Evolutionary conservation across 1,140 invertebrate species (phyloP), one percentile per base, ranked within the genome.

Genomic region (Leptopilina boulardi): DNA sequence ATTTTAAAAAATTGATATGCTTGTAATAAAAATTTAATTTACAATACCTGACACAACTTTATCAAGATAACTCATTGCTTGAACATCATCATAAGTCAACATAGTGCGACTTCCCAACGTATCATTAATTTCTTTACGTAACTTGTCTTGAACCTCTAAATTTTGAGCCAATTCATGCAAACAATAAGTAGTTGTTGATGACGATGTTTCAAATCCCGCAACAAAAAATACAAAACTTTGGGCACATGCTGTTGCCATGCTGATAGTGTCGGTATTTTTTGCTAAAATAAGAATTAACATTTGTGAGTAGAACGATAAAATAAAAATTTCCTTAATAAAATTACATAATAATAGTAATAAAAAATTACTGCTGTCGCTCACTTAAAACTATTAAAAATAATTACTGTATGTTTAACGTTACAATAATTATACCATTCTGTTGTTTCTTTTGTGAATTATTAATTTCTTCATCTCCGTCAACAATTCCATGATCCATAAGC

Each of bases 181-280:
- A n/a, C 76, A 79, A 5, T 54, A 82, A 2, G 78, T 81, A 0
- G 78, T 73, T 1, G 84, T 80, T 0, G 82, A 76, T 0, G 87
- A 76, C 0, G 84, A 80, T 6, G 86, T 87, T 76, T 88, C 87
- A 56, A 83, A 88, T 18, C 87, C 86, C 56, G 83, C 87, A 9
- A 85, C 13, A 18, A 81, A 59, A 21, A 74, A 74, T 2, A 73
- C 71, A 23, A 73, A 73, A n/a, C 42, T 42, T 23, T 73, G 71
- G 2, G 71, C 71, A 15, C 42, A 44, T 21, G 42, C 71, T 15
- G 19, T 0, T 6, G 23, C 8, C 23, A 73, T 73, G 4, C 72
- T 80, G 2, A 80, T 71, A 54, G 44, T 71, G 41, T 56, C 47
- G 2, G 11, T 26, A 23, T 51, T 92, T 82, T 42, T 90, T 88